Evolutionary conservation across 2,113 vertebrate genomes (phyloP), one percentile per base, ranked within the genome.

Genomic region (Vulpes vulpes): DNA sequence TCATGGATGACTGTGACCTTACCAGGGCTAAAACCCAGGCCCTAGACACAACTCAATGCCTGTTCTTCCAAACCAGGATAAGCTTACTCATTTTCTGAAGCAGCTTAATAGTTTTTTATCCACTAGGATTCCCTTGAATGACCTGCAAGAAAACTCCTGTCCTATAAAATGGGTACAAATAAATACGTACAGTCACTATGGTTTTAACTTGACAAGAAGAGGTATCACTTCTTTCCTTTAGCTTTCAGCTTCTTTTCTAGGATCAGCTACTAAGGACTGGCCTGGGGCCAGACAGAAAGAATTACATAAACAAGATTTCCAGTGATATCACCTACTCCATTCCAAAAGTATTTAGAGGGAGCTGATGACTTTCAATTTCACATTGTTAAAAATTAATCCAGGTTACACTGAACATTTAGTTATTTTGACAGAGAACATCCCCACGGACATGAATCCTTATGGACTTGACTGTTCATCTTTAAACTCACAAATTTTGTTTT

Each of bases 351-450:
- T 51, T 93, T 76, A 27, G 23, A 65, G 32, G 91, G 79, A 92
- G 60, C 8, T 20, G 51, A 51, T 30, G 23, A 43, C 73, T 94
- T 69, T 93, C 60, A 57, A 12, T 20, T 96, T 91, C 51, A 55
- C 38, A 79, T 57, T 62, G 57, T 74, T 92, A 92, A 96, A 82
- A 89, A 74, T 6, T 43, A 94, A 65, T n/a, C 22, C 38, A 78
- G 64, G 25, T 73, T 78, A 79, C 9, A 80, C 8, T 10, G 74
- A 15, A 59, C 22, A 69, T 57, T 89, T 11, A 92, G 55, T 95
- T 53, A 89, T 74, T 57, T 73, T 53, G 16, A 86, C 15, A 85
- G 30, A 81, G 73, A 78, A 23, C 43, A 53, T 67, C 43, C 38
- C 69, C n/a, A 35, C 8, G 49, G 64, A 85, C 25, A n/a, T 23